phyloP scores from a whole-genome alignment of 1,140 invertebrate genomes.

The Laupala kohalensis region DNA sequence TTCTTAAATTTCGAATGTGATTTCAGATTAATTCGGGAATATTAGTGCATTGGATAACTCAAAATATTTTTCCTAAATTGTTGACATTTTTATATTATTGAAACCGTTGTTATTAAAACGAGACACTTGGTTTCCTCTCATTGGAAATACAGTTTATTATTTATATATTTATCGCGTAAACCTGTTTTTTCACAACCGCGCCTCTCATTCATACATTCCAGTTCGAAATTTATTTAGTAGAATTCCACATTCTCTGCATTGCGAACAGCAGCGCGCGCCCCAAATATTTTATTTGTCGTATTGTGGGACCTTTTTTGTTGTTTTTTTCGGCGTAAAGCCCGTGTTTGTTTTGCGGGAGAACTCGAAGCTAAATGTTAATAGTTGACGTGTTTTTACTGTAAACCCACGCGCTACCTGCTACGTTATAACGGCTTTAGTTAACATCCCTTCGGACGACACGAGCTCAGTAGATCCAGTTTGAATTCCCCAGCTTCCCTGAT shows the following conservation, averaged over 20 bases:
- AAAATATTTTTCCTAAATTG: too few species aligned
- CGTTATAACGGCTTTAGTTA: background rate
- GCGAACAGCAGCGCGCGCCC: background rate
- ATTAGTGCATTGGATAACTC: too few species aligned
- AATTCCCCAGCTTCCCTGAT: background rate
- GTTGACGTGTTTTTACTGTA: background rate
- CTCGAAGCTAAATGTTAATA: background rate
- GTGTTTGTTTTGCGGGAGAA: background rate
- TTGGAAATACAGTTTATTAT: background rate
- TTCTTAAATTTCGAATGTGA: too few species aligned
- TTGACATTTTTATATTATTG: too few species aligned
- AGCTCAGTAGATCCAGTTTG: background rate
- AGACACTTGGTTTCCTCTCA: background rate
- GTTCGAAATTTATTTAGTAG: background rate
- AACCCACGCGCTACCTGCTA: background rate
- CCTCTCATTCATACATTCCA: background rate
- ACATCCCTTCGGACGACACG: background rate
- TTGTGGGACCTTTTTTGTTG: too few species aligned
- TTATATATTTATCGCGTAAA: background rate
- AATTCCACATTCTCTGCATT: background rate
- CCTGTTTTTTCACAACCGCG: background rate
- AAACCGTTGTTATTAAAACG: background rate
- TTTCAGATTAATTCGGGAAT: too few species aligned
- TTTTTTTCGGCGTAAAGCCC: background rate
- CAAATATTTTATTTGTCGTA: background rate